Base-by-base conservation (phyloP, 2,888 invertebrate genomes). In the Drosophila testacea region DNA sequence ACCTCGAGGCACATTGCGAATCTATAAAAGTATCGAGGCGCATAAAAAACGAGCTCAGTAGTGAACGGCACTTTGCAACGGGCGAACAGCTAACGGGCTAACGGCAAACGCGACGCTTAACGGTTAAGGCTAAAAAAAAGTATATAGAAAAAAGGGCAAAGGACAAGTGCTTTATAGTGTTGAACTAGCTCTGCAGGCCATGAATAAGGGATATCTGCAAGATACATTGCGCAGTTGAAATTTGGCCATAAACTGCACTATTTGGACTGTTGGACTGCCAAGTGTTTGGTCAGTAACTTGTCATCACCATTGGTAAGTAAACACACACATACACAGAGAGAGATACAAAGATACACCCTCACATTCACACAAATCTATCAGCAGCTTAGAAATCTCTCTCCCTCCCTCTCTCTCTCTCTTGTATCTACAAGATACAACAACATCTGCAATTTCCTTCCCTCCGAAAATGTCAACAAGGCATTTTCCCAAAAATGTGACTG, bases 11-110 rank as follows among this genome's bases (percentile, higher is more conserved):
- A 88, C 86, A 83, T 89, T 79, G 90, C 89, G 85, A 91, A 91
- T 91, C 89, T 92, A 92, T 92, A 92, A 92, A 92, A 92, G 89
- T 91, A 90, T 90, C 90, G 86, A 89, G 67, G 88, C 87, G 90
- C 88, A 83, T 88, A 91, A 90, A 91, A 88, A 88, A 90, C 90
- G 89, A 89, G 91, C 92, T 92, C 92, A 92, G 92, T 92, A 89
- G 91, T 89, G 90, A 90, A 91, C 90, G 92, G 90, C 89, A 88
- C 90, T 91, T 92, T 88, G 88, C 79, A 87, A 78, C 70, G 67
- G 69, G 85, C 61, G 66, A 70, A 62, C 62, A 56, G 63, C 50
- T 27, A 60, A 51, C 42, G 22, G 57, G n/a, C 41, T n/a, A 60
- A 44, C 38, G 51, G 34, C 13, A 62, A 64, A 52, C 50, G 7